phyloP scores from a whole-genome alignment of 2,888 invertebrate genomes.

The Euspilapteryx auroguttella region DNA sequence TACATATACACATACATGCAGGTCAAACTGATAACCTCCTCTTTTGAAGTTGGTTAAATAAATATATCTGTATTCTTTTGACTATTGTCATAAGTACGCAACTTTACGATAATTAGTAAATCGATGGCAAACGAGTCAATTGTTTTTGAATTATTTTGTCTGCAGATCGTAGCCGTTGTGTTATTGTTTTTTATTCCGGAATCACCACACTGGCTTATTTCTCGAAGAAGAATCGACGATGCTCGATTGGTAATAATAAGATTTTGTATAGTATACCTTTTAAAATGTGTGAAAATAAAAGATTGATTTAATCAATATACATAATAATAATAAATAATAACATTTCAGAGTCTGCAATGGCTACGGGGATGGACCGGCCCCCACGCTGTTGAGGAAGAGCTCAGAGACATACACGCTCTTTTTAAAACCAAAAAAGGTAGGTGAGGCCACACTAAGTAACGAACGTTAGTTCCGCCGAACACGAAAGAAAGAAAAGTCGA shows the following conservation, averaged over 20 bases:
- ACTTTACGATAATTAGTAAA: no score
- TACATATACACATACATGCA: no score
- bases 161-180: slow-evolving; percentile 58
- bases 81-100: not conserved
- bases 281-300: no score
- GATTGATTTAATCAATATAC: not conserved
- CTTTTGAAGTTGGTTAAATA: no score
- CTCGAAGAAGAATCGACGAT: slow-evolving; percentile 65
- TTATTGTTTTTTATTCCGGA: slow-evolving; percentile 76
- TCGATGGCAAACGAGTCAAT: no score
- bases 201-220: slow-evolving; percentile 79
- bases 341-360: slow-evolving; percentile 67
- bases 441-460: not conserved
- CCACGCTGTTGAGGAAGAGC: slow-evolving; percentile 62
- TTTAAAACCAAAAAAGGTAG: slow-evolving; percentile 26
- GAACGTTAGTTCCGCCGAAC: no score
- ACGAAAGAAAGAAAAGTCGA: no score
- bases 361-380: slow-evolving; percentile 75
- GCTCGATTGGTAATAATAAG: slow-evolving; percentile 59
- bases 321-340: not conserved
- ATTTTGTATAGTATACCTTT: no score
- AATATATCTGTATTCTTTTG: not conserved
- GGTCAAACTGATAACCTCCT: no score
- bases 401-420: slow-evolving; percentile 46
- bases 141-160: no score